A percentile compares a stretch with the other conserved stretches of the same genome.
Evolutionary conservation across 2,113 vertebrate genomes (phyloP).

Genomic region (Epinephelus lanceolatus): DNA sequence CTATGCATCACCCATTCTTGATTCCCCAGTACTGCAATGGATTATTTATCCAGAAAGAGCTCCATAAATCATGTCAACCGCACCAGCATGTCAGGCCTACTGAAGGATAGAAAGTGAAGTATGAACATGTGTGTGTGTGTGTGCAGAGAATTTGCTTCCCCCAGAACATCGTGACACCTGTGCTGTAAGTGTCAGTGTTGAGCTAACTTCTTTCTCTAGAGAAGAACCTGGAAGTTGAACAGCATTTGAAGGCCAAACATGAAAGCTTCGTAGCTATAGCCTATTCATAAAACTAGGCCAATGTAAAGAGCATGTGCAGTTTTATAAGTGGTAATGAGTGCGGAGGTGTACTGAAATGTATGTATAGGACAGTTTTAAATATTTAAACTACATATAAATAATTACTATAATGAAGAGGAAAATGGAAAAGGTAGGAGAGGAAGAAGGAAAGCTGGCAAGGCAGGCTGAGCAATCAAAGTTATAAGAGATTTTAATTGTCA

Average conservation of each 20-base stretch:
- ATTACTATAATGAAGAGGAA: not conserved
- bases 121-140: conserved; percentile 12
- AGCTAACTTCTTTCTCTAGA: conserved; percentile 8
- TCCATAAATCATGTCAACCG: conserved; percentile 77
- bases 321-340: conserved; percentile 11
- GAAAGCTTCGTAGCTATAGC: conserved; percentile 45
- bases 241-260: conserved; percentile 25
- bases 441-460: not conserved
- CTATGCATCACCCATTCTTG: conserved; percentile 55
- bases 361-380: conserved; percentile 19
- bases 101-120: conserved; percentile 31
- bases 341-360: not conserved
- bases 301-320: not conserved
- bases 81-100: conserved; percentile 45
- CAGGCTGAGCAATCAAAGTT: not conserved
- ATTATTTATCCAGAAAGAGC: conserved; percentile 79
- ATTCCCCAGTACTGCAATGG: conserved; percentile 43
- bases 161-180: conserved; percentile 29
- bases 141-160: conserved; percentile 23
- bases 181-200: not conserved
- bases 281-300: conserved; percentile 7
- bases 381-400: conserved; percentile 22
- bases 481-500: not conserved
- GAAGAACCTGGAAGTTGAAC: conserved; percentile 33
- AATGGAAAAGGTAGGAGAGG: not conserved